These are phyloP conservation scores for Helicolenus hilgendorfi DNA, from an alignment of 2,797 vertebrate genomes.

Conservation along the genomic window DNA sequence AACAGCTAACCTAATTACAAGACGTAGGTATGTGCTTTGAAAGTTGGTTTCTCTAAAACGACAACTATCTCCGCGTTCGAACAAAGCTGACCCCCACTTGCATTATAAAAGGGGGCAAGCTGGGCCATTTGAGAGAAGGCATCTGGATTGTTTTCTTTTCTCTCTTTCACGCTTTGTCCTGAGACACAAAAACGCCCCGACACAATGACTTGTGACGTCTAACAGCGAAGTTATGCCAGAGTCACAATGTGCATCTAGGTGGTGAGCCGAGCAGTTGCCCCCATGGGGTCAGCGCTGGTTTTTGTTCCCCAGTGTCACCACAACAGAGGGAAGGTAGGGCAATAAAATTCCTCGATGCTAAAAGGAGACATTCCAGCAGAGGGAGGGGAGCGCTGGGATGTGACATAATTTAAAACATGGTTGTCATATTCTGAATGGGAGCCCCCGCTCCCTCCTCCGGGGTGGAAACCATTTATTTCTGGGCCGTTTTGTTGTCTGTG, in stretches of 20 bases:
- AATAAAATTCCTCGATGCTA: constrained; percentile 76
- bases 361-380: constrained; percentile 72
- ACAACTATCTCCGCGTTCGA: constrained; percentile 48
- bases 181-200: constrained; percentile 71
- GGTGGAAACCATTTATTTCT: constrained; percentile 44
- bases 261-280: constrained; percentile 67
- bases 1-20: constrained; percentile 74
- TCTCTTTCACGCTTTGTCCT: constrained; percentile 80
- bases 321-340: constrained; percentile 69
- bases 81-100: constrained; percentile 72
- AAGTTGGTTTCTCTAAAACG: constrained; percentile 61
- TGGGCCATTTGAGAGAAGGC: constrained; percentile 66
- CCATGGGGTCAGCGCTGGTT: constrained; percentile 71
- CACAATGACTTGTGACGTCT: constrained; percentile 84
- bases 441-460: background rate
- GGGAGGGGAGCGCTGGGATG: constrained; percentile 39
- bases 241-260: constrained; percentile 80
- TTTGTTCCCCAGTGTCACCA: constrained; percentile 70
- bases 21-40: constrained; percentile 72
- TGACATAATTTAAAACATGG: constrained; percentile 83
- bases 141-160: constrained; percentile 82
- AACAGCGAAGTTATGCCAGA: constrained; percentile 75
- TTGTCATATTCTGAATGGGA: constrained; percentile 77
- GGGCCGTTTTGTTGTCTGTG: constrained; percentile 1
- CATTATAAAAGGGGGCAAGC: constrained; percentile 72